Evolutionary conservation across 2,888 invertebrate genomes (phyloP).

Genomic region (Caenorhabditis macrosperma): DNA sequence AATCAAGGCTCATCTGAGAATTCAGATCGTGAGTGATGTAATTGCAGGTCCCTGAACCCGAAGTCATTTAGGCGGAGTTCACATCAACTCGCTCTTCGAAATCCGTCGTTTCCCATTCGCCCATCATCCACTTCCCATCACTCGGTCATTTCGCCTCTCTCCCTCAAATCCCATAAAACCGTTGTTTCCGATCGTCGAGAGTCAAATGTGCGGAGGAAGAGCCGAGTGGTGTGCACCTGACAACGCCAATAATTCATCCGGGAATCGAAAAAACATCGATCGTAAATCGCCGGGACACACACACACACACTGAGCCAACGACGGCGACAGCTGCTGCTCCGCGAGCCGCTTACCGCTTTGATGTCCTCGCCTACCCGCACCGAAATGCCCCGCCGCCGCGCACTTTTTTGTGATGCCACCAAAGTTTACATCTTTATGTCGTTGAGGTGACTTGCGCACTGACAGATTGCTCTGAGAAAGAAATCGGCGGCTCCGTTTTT

Average conservation of each 20-base stretch:
- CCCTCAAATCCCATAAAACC: slow-evolving; percentile 42
- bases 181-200: slow-evolving; percentile 29
- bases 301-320: neutral
- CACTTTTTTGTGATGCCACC: slow-evolving; percentile 44
- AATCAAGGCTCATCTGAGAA: no score
- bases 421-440: slow-evolving; percentile 43
- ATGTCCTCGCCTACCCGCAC: slow-evolving; percentile 44
- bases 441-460: slow-evolving; percentile 20
- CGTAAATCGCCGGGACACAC: slow-evolving; percentile 34
- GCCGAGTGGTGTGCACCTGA: slow-evolving; percentile 38
- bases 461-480: slow-evolving; percentile 19
- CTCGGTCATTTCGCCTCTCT: slow-evolving; percentile 11
- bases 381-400: slow-evolving; percentile 38
- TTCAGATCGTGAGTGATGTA: no score
- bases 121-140: slow-evolving; percentile 12
- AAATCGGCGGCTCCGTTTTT: neutral
- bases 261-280: slow-evolving; percentile 54
- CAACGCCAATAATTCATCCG: slow-evolving; percentile 49
- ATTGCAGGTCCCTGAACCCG: no score
- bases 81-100: neutral
- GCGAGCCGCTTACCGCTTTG: slow-evolving; percentile 23
- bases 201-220: slow-evolving; percentile 25
- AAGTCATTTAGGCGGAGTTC: no score
- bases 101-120: no score
- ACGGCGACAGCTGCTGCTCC: slow-evolving; percentile 40